Conservation (phyloP, 2,888 invertebrate species). For the Chloromyia formosa region DNA sequence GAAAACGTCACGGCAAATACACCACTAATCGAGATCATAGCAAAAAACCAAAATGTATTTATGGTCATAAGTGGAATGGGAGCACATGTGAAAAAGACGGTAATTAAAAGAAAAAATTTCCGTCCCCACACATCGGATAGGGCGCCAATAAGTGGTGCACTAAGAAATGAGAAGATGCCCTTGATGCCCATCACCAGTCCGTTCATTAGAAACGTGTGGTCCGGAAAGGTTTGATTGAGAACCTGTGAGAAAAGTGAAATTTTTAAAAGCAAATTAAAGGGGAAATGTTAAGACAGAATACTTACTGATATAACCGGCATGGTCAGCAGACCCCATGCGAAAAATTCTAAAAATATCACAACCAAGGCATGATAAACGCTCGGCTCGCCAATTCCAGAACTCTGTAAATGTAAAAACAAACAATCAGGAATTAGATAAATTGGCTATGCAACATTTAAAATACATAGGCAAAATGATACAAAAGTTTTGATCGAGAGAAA, state of each 20-base stretch:
- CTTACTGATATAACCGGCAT: slow-evolving; percentile 87
- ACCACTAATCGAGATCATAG: slow-evolving; percentile 98
- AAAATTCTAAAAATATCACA: slow-evolving; percentile 99
- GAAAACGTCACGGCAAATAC: slow-evolving; percentile 99
- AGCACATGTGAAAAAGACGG: slow-evolving; percentile 98
- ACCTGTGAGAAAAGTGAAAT: slow-evolving; percentile 64
- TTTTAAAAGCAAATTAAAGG: slow-evolving; percentile 1
- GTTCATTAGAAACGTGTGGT: slow-evolving; percentile 99
- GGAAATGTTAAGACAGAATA: slow-evolving; percentile 26
- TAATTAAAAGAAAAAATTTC: slow-evolving; percentile 96
- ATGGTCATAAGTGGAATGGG: slow-evolving; percentile 99
- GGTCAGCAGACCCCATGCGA: slow-evolving; percentile 98
- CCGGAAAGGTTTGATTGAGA: slow-evolving; percentile 96
- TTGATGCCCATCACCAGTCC: slow-evolving; percentile 99
- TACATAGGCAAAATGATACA: slow-evolving; percentile 53
- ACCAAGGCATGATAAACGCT: slow-evolving; percentile 98
- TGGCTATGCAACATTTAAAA: background rate
- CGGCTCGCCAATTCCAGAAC: slow-evolving; percentile 90
- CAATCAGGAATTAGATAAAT: slow-evolving; percentile 8
- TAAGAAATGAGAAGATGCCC: slow-evolving; percentile 96
- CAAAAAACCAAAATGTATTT: slow-evolving; percentile 99
- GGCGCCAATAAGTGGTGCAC: slow-evolving; percentile 96
- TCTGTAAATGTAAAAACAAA: slow-evolving; percentile 66
- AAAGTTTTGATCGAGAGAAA: slow-evolving; percentile 45
- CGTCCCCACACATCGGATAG: slow-evolving; percentile 98